Evolutionary conservation across 2,797 vertebrate genomes (phyloP).

Genomic region (Austrolebias charrua): DNA sequence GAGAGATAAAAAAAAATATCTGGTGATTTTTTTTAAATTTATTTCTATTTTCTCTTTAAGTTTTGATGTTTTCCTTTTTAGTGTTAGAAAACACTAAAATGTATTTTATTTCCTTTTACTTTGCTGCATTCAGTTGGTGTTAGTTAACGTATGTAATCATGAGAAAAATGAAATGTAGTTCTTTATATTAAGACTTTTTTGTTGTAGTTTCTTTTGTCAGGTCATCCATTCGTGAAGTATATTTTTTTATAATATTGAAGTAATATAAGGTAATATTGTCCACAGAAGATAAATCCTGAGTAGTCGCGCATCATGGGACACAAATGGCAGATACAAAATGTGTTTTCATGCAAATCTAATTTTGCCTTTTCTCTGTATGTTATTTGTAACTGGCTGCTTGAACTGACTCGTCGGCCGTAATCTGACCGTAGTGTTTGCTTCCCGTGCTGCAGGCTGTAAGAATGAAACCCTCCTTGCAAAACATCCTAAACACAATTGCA

Average conservation of each 20-base stretch:
- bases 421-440: conserved; percentile 74
- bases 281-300: conserved; percentile 73
- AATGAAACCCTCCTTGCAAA: conserved; percentile 72
- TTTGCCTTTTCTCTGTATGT: conserved; percentile 79
- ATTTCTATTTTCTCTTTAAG: conserved; percentile 58
- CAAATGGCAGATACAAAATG: conserved; percentile 72
- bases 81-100: conserved; percentile 67
- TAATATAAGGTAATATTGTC: conserved; percentile 80
- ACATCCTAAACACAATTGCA: conserved; percentile 74
- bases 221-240: conserved; percentile 76
- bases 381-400: conserved; percentile 69
- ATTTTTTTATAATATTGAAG: conserved; percentile 81
- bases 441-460: conserved; percentile 56
- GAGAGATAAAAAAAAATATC: conserved; percentile 51
- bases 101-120: conserved; percentile 73
- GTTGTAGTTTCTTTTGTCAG: conserved; percentile 59
- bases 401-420: conserved; percentile 55
- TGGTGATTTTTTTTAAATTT: conserved; percentile 52
- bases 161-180: conserved; percentile 68
- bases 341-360: conserved; percentile 80
- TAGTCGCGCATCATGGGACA: conserved; percentile 64
- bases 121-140: conserved; percentile 71
- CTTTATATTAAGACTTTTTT: conserved; percentile 64
- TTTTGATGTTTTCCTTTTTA: conserved; percentile 55
- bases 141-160: conserved; percentile 64